These are phyloP conservation scores for Halocaridina rubra DNA, from an alignment of 2,888 invertebrate species.

Conservation along the genomic window DNA sequence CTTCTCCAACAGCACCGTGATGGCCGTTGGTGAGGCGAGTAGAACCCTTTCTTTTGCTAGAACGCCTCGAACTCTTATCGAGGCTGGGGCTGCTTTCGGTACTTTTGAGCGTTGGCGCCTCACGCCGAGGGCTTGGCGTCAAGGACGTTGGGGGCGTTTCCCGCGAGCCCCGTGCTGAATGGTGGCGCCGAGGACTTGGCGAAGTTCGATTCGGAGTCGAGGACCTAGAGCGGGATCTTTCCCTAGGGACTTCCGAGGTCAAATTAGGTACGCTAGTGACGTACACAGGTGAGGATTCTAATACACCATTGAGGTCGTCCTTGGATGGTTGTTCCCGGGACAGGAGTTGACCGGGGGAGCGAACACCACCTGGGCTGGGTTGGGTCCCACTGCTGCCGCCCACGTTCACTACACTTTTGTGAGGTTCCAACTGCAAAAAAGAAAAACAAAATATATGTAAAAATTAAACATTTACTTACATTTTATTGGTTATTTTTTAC, in stretches of 20 bases:
- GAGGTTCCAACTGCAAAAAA: slow-evolving; percentile 41
- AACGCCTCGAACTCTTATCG: slow-evolving; percentile 36
- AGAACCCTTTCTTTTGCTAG: slow-evolving; percentile 26
- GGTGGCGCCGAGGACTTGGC: slow-evolving; percentile 43
- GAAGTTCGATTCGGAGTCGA: slow-evolving; percentile 48
- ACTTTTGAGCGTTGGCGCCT: slow-evolving; percentile 32
- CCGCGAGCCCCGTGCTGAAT: slow-evolving; percentile 31
- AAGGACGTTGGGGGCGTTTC: slow-evolving; percentile 41
- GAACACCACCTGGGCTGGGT: slow-evolving; percentile 30
- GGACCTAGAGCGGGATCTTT: slow-evolving; percentile 44
- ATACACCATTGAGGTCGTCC: slow-evolving; percentile 81
- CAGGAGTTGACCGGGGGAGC: slow-evolving; percentile 15
- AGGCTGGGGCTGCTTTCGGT: slow-evolving; percentile 23
- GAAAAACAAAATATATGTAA: not conserved
- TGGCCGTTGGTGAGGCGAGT: slow-evolving; percentile 27
- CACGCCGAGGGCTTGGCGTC: slow-evolving; percentile 45
- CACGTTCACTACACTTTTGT: slow-evolving; percentile 31
- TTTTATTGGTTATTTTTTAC: no score
- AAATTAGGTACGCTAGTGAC: slow-evolving; percentile 76
- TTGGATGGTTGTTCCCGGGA: not conserved
- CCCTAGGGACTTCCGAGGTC: slow-evolving; percentile 50
- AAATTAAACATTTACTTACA: no score
- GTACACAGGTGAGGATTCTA: slow-evolving; percentile 85
- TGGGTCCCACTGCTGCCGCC: slow-evolving; percentile 33
- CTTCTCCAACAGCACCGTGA: not conserved